These are phyloP conservation scores for Notarius quadriscutis DNA, from an alignment of 2,113 vertebrate genomes.

Conservation along the genomic window DNA sequence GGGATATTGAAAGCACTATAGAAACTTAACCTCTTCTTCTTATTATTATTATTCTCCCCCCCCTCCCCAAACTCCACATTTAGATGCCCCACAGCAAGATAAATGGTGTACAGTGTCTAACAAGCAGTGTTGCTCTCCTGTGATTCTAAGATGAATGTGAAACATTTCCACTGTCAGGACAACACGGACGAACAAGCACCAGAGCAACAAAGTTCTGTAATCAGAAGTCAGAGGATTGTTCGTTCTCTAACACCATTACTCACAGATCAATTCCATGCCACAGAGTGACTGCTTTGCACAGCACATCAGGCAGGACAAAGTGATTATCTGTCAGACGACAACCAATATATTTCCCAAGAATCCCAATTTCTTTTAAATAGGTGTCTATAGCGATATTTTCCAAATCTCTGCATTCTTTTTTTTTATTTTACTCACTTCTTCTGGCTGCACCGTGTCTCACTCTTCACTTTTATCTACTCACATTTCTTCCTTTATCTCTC, in stretches of 20 bases:
- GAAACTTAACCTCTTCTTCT: not conserved
- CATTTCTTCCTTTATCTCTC: not conserved
- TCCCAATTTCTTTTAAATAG: slow-evolving; percentile 21
- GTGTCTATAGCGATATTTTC: slow-evolving; percentile 39
- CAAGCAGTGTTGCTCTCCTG: slow-evolving; percentile 20
- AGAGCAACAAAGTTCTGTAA: slow-evolving; percentile 2
- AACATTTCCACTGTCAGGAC: not conserved
- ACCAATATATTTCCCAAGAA: slow-evolving; percentile 14
- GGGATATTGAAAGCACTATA: too few relatives aligned
- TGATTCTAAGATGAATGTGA: slow-evolving; percentile 20
- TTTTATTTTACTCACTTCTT: not conserved
- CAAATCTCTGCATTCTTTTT: not conserved
- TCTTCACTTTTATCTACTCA: slow-evolving; percentile 2
- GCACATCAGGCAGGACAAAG: not conserved
- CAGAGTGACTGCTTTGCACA: slow-evolving; percentile 4
- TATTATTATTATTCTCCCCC: too few relatives aligned
- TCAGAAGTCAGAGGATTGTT: slow-evolving; percentile 9
- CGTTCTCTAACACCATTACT: slow-evolving; percentile 11
- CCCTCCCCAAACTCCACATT: not conserved
- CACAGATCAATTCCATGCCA: slow-evolving; percentile 15
- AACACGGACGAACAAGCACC: not conserved
- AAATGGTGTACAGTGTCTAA: slow-evolving; percentile 16
- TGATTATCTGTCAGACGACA: not conserved
- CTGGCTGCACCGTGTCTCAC: not conserved
- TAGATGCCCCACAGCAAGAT: not conserved